Conservation (phyloP, 2,797 vertebrate species). For the Borostomias antarcticus region DNA sequence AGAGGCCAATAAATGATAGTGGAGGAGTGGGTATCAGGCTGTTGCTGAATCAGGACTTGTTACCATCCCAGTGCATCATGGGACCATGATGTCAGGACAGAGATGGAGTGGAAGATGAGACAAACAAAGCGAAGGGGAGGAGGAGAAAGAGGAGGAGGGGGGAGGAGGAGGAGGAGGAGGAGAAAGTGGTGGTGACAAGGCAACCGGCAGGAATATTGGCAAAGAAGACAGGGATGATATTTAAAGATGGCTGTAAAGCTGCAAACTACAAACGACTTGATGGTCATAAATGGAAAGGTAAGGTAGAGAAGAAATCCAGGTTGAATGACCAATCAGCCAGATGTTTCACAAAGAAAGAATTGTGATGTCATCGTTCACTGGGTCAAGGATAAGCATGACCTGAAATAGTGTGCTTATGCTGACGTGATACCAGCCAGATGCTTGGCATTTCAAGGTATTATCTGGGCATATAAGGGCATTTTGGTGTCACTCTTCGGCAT, state of each 20-base stretch:
- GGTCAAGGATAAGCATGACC: background rate
- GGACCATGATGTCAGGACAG: conserved; percentile 2
- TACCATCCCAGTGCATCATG: background rate
- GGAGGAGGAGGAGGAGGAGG: conserved; percentile 10
- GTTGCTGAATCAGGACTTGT: conserved; percentile 11
- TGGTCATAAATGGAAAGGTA: conserved; percentile 7
- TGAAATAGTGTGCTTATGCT: background rate
- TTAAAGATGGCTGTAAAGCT: conserved; percentile 50
- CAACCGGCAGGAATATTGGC: conserved; percentile 29
- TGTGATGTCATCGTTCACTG: background rate
- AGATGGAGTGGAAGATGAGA: conserved; percentile 3
- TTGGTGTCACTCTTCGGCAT: background rate
- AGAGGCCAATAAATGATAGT: conserved; percentile 21
- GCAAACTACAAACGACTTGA: conserved; percentile 19
- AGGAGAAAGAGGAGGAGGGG: conserved; percentile 32
- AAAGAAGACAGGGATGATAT: conserved; percentile 44
- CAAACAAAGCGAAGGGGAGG: conserved; percentile 55
- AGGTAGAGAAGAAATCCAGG: background rate
- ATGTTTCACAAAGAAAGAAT: background rate
- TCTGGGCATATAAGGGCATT: background rate
- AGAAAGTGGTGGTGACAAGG: background rate
- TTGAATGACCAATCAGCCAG: conserved; percentile 3
- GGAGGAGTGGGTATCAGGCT: conserved; percentile 1
- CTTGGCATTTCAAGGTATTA: conserved; percentile 28
- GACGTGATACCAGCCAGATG: conserved; percentile 33